phyloP scores from a whole-genome alignment of 2,797 vertebrate genomes.

The Karalla daura region DNA sequence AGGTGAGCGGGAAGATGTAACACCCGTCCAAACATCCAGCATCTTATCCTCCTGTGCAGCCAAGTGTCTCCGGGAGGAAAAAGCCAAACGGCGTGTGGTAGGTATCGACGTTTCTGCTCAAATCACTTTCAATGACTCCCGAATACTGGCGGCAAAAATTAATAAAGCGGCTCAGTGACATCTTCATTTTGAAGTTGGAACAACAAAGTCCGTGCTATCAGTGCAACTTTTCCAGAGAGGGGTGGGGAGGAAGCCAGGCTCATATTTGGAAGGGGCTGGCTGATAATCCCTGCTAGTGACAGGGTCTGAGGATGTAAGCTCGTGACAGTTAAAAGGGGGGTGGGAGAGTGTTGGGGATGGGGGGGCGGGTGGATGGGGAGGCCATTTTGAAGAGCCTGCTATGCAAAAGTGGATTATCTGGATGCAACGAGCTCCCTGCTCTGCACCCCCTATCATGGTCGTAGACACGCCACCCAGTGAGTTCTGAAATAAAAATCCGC shows the following conservation, averaged over 20 bases:
- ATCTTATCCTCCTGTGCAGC: not conserved
- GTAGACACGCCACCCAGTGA: slow-evolving; percentile 58
- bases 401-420: slow-evolving; percentile 79
- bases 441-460: slow-evolving; percentile 55
- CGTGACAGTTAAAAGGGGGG: slow-evolving; percentile 58
- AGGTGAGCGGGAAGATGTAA: not conserved
- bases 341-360: no score
- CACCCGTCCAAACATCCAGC: not conserved
- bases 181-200: slow-evolving; percentile 10
- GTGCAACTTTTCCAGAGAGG: slow-evolving; percentile 27
- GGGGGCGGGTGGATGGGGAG: slow-evolving; percentile 55
- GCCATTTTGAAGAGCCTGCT: slow-evolving; percentile 66
- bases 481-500: slow-evolving; percentile 69
- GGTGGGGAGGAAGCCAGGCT: slow-evolving; percentile 37
- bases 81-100: not conserved
- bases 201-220: slow-evolving; percentile 14
- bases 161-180: not conserved
- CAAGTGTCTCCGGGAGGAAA: not conserved
- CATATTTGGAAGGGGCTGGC: slow-evolving; percentile 42
- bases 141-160: not conserved
- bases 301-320: slow-evolving; percentile 67
- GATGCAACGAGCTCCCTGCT: slow-evolving; percentile 50
- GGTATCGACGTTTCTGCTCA: not conserved
- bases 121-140: not conserved
- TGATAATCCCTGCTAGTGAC: slow-evolving; percentile 69